Percentiles rank a stretch among this genome's conserved stretches.
These are phyloP conservation scores for Anastrepha ludens DNA, from an alignment of 1,140 invertebrate genomes.

Conservation along the genomic window DNA sequence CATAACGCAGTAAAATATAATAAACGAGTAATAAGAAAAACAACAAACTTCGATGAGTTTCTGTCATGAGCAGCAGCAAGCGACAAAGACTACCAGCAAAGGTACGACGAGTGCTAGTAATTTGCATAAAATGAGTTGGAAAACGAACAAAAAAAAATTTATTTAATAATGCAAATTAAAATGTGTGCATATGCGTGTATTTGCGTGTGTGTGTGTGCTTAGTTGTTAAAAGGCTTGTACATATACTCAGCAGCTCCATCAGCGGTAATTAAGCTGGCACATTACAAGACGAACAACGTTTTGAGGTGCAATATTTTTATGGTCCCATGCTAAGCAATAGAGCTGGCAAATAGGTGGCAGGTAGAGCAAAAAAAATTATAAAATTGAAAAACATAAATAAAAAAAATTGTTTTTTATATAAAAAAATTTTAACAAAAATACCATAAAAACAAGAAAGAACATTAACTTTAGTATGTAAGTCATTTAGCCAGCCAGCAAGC, in stretches of 20 bases:
- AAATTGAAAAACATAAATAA: too few relatives aligned
- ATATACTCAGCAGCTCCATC: slow-evolving; percentile 1
- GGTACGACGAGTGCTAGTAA: not conserved
- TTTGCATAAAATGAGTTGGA: slow-evolving; percentile 39
- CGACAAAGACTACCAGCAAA: not conserved
- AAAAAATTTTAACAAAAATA: too few relatives aligned
- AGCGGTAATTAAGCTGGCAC: slow-evolving; percentile 17
- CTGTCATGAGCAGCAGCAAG: not conserved
- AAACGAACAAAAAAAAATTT: not conserved
- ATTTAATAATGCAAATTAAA: slow-evolving; percentile 26
- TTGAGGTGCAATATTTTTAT: not conserved
- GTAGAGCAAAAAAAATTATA: too few relatives aligned
- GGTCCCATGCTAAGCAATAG: not conserved
- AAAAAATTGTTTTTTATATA: too few relatives aligned
- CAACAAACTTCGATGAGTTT: slow-evolving; percentile 2
- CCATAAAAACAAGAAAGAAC: not conserved
- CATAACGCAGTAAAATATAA: not conserved
- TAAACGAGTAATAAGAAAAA: not conserved
- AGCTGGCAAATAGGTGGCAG: not conserved
- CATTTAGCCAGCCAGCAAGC: not conserved
- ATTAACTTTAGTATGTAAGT: not conserved
- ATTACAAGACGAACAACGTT: slow-evolving; percentile 18
- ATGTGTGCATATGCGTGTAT: not conserved
- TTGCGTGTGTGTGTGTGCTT: not conserved
- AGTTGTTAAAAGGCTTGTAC: slow-evolving; percentile 18